phyloP scores from a whole-genome alignment of 2,113 vertebrate genomes.

The Psophia crepitans region DNA sequence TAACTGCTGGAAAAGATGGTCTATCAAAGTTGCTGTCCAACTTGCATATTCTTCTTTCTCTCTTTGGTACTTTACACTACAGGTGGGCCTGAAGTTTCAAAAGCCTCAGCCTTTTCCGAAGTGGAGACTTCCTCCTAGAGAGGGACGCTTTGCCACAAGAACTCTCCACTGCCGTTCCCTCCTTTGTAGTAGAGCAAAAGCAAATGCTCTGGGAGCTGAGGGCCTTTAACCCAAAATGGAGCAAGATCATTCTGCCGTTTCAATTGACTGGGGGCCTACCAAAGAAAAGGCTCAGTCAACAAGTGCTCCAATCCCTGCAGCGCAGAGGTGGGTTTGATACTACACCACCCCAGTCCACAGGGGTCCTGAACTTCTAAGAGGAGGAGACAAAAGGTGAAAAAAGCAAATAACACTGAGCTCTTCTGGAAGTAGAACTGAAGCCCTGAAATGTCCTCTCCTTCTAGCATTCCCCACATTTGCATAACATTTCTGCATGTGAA shows the following conservation, averaged over 20 bases:
- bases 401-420: background rate
- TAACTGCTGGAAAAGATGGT: background rate
- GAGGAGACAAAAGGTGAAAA: background rate
- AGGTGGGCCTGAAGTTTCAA: background rate
- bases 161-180: background rate
- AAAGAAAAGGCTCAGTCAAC: background rate
- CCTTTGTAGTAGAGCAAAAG: background rate
- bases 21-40: background rate
- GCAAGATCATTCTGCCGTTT: background rate
- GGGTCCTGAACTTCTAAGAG: background rate
- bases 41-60: background rate
- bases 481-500: background rate
- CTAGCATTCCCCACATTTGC: background rate
- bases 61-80: background rate
- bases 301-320: background rate
- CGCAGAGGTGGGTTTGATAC: background rate
- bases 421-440: background rate
- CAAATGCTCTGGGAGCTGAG: background rate
- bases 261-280: background rate
- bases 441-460: background rate
- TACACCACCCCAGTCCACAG: background rate
- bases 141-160: background rate
- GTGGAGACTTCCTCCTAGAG: background rate
- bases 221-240: background rate
- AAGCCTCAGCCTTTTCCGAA: background rate